Conservation (phyloP, 2,888 invertebrate species). For the Ichneumoninae sp. region DNA sequence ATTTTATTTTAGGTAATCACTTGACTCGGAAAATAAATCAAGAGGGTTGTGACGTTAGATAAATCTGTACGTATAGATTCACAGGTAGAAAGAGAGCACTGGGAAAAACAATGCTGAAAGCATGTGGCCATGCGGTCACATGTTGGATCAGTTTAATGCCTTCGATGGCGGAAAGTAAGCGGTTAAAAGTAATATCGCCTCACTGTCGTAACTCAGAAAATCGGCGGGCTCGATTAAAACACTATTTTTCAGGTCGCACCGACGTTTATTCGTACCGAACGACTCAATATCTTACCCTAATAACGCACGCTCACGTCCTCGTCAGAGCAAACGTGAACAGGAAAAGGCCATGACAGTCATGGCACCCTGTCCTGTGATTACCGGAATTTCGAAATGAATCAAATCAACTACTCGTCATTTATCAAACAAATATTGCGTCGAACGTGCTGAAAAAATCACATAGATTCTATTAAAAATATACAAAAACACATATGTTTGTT, state of each 20-base stretch:
- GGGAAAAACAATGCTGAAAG: slow-evolving; percentile 63
- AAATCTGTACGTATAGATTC: neutral
- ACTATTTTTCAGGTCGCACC: slow-evolving; percentile 34
- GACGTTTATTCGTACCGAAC: slow-evolving; percentile 38
- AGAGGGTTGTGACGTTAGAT: neutral
- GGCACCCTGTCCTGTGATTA: slow-evolving; percentile 69
- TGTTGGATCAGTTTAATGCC: slow-evolving; percentile 24
- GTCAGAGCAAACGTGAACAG: slow-evolving; percentile 82
- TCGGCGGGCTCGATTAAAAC: slow-evolving; percentile 25
- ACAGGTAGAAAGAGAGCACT: slow-evolving; percentile 13
- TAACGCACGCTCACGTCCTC: slow-evolving; percentile 80
- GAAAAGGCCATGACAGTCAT: slow-evolving; percentile 84
- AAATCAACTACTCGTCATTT: slow-evolving; percentile 52
- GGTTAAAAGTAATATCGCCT: slow-evolving; percentile 8
- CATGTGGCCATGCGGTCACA: slow-evolving; percentile 78
- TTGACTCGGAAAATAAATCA: slow-evolving; percentile 3
- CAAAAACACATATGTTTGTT: neutral
- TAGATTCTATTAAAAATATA: neutral
- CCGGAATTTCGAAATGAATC: slow-evolving; percentile 73
- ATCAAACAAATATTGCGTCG: neutral
- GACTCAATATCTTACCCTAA: slow-evolving; percentile 71
- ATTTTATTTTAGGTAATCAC: neutral
- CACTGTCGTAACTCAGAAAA: slow-evolving; percentile 35
- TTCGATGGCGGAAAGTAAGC: slow-evolving; percentile 26
- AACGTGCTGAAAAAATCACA: neutral